Percentiles rank a stretch among this genome's conserved stretches.
Evolutionary conservation across 1,140 invertebrate genomes (phyloP).

Genomic region (Zaprionus ghesquierei): DNA sequence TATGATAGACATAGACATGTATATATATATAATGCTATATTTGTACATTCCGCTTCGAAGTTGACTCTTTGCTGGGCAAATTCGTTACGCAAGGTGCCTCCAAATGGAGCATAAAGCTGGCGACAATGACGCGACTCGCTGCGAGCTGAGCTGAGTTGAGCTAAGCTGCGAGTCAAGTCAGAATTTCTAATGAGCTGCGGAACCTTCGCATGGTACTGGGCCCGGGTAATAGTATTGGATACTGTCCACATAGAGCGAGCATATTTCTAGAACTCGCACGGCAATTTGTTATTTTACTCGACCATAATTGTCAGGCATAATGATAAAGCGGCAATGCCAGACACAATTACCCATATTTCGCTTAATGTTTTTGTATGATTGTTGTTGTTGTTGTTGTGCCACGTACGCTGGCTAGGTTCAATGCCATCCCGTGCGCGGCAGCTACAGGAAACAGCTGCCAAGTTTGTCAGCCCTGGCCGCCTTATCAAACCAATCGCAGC

Average conservation of each 20-base stretch:
- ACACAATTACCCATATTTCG: slow-evolving; percentile 75
- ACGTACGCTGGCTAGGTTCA: slow-evolving; percentile 51
- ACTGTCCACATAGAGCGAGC: not conserved
- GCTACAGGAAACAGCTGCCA: slow-evolving; percentile 57
- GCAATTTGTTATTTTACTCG: slow-evolving; percentile 42
- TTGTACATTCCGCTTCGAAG: not conserved
- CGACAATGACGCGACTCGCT: slow-evolving; percentile 10
- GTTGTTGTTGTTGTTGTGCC: slow-evolving; percentile 26
- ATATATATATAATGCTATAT: not conserved
- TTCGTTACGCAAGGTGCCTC: slow-evolving; percentile 44
- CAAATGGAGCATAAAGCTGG: slow-evolving; percentile 40
- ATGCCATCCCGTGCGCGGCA: slow-evolving; percentile 35
- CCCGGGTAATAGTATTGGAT: slow-evolving; percentile 1
- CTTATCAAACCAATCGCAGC: slow-evolving; percentile 47
- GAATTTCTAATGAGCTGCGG: slow-evolving; percentile 61
- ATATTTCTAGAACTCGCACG: slow-evolving; percentile 58
- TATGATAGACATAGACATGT: not conserved
- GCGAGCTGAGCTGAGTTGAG: not conserved
- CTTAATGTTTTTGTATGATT: slow-evolving; percentile 22
- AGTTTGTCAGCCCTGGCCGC: slow-evolving; percentile 52
- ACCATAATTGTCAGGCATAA: slow-evolving; percentile 63
- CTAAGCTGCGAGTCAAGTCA: slow-evolving; percentile 13
- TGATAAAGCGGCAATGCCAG: slow-evolving; percentile 33
- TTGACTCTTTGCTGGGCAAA: slow-evolving; percentile 8
- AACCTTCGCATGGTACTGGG: slow-evolving; percentile 50